Evolutionary conservation across 2,113 vertebrate species (phyloP).

Genomic region (Daboia siamensis): DNA sequence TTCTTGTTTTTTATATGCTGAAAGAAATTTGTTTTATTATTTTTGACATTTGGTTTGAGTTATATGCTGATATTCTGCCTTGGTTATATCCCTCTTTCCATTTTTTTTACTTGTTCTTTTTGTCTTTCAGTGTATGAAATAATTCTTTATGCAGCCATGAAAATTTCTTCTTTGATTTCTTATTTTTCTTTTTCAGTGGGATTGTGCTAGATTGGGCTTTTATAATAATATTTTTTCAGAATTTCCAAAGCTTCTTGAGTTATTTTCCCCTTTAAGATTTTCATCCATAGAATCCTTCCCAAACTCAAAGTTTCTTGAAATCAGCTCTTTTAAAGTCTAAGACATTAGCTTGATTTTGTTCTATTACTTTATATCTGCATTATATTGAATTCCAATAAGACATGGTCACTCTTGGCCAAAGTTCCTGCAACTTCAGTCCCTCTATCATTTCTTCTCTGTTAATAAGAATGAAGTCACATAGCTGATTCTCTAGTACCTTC

Average conservation of each 20-base stretch:
- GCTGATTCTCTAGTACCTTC: neutral
- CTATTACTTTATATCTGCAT: neutral
- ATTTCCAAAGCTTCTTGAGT: neutral
- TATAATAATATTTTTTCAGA: neutral
- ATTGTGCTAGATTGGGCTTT: neutral
- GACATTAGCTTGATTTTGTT: neutral
- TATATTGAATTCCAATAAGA: neutral
- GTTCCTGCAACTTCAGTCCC: neutral
- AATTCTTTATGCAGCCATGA: neutral
- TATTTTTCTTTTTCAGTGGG: neutral
- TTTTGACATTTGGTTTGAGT: neutral
- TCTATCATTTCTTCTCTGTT: neutral
- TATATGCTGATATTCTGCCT: neutral
- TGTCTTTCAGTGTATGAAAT: neutral
- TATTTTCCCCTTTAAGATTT: neutral
- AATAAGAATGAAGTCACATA: neutral
- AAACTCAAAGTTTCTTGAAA: neutral
- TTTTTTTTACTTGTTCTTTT: neutral
- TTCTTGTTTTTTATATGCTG: neutral
- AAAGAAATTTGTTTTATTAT: neutral
- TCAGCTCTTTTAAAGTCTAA: neutral
- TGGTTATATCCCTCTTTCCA: neutral
- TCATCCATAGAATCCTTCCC: neutral
- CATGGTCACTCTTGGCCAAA: neutral
- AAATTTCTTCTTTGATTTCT: neutral